A percentile compares a stretch with the other conserved stretches of the same genome.
These are phyloP conservation scores for Pediacus dermestoides DNA, from an alignment of 2,888 invertebrate species.

Conservation along the genomic window DNA sequence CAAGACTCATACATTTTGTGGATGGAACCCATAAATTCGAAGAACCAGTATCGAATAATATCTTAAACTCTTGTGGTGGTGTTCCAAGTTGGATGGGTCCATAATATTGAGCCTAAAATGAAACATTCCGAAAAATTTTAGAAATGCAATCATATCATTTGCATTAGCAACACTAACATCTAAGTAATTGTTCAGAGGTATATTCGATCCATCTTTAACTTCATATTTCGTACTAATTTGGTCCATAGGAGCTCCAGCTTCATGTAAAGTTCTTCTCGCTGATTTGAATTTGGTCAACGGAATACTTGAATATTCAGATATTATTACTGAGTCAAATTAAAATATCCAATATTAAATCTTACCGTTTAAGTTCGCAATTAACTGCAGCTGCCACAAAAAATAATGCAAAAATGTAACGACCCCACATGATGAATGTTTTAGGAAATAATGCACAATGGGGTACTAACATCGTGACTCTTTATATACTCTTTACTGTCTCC, in stretches of 20 bases:
- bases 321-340: too few species aligned
- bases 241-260: conserved; percentile 74
- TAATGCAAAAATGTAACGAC: too few species aligned
- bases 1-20: conserved; percentile 95
- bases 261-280: conserved; percentile 66
- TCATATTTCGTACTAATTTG: conserved; percentile 61
- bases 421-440: too few species aligned
- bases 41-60: conserved; percentile 98
- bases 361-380: too few species aligned
- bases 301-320: too few species aligned
- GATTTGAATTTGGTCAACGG: conserved; percentile 71
- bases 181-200: conserved; percentile 88
- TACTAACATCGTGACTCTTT: too few species aligned
- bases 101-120: conserved; percentile 89
- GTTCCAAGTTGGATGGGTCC: conserved; percentile 88
- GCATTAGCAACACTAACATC: conserved; percentile 65
- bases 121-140: too few species aligned
- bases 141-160: too few species aligned
- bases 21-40: conserved; percentile 99
- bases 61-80: conserved; percentile 89
- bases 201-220: conserved; percentile 61
- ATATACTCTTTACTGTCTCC: too few species aligned
- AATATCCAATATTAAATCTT: too few species aligned
- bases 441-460: too few species aligned
- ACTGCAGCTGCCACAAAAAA: too few species aligned